A percentile compares a stretch with the other conserved stretches of the same genome.
Conservation (phyloP, 2,888 invertebrate genomes). For the Eurois occulta region DNA sequence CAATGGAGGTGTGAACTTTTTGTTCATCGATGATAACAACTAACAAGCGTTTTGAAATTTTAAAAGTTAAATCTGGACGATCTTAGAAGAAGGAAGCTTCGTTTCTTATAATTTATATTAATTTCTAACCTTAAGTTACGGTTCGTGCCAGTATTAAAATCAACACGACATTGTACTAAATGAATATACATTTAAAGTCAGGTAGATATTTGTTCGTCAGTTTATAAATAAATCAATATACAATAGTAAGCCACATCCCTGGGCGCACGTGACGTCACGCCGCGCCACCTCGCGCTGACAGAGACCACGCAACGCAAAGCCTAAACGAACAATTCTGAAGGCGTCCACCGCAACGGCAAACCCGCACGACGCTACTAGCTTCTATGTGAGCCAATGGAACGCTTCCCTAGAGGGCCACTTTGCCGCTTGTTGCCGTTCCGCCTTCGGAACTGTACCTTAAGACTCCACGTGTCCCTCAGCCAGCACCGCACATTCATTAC, state of each 20-base stretch:
- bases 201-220: conserved; percentile 59
- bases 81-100: conserved; percentile 63
- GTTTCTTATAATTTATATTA: conserved; percentile 56
- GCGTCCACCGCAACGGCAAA: no score
- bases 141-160: conserved; percentile 40
- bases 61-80: conserved; percentile 54
- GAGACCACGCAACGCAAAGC: neutral
- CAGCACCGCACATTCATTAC: conserved; percentile 10
- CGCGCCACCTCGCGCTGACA: neutral
- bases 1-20: neutral
- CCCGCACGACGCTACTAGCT: neutral
- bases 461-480: neutral
- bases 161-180: conserved; percentile 63
- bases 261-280: conserved; percentile 1
- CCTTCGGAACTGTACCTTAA: neutral
- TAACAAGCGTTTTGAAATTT: conserved; percentile 15
- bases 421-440: neutral
- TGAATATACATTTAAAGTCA: conserved; percentile 57
- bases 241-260: conserved; percentile 32
- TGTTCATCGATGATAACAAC: neutral
- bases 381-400: neutral
- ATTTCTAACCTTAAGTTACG: conserved; percentile 61
- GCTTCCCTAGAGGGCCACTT: neutral
- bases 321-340: neutral
- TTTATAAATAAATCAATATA: conserved; percentile 39